Conservation (phyloP, 2,888 invertebrate genomes). For the Steromphala cineraria region DNA sequence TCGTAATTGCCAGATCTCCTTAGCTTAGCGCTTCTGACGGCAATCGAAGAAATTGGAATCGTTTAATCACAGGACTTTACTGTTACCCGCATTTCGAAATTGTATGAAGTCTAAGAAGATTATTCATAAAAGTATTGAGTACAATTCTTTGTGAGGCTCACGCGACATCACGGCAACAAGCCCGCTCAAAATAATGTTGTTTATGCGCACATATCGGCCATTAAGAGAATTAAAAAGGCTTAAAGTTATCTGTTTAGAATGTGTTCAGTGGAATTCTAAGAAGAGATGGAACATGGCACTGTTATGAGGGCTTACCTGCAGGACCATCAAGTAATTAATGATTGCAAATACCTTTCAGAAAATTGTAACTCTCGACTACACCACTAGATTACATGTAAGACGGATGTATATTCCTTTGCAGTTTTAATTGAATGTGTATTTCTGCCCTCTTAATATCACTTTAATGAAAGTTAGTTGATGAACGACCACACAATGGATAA, state of each 20-base stretch:
- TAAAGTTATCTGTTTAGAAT: not conserved
- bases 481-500: no score
- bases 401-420: no score
- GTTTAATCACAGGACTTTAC: conserved; percentile 17
- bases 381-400: no score
- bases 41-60: conserved; percentile 20
- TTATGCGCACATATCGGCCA: not conserved
- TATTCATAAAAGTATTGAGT: conserved; percentile 2
- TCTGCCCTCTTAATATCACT: no score
- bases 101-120: conserved; percentile 7
- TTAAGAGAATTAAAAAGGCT: not conserved
- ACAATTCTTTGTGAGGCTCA: not conserved
- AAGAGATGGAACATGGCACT: no score
- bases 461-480: no score
- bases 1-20: conserved; percentile 17
- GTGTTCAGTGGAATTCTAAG: not conserved
- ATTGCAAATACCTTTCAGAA: no score
- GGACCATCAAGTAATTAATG: no score
- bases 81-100: conserved; percentile 5
- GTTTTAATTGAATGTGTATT: no score
- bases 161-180: not conserved
- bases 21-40: not conserved
- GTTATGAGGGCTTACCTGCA: no score
- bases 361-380: no score
- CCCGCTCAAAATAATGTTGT: not conserved